phyloP scores from a whole-genome alignment of 2,888 invertebrate genomes.

The Capitulum mitella region DNA sequence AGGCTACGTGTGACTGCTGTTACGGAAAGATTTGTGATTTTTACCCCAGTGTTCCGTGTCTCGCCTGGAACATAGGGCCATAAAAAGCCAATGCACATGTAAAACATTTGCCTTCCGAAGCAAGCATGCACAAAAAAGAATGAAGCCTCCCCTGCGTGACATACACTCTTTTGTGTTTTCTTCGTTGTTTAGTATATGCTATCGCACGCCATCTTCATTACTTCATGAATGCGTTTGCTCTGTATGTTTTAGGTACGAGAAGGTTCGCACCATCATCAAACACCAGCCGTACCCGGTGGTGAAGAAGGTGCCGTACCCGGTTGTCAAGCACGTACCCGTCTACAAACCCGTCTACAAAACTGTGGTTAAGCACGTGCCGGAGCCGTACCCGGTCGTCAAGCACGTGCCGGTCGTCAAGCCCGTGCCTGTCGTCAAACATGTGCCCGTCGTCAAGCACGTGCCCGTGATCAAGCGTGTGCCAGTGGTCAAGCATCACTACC shows the following conservation, averaged over 20 bases:
- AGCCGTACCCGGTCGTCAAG: background rate
- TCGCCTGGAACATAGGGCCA: too few relatives aligned
- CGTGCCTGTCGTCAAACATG: background rate
- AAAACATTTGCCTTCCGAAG: too few relatives aligned
- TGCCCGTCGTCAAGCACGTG: background rate
- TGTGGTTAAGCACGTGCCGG: background rate
- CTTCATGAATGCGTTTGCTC: too few relatives aligned
- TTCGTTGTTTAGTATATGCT: too few relatives aligned
- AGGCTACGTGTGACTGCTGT: too few relatives aligned
- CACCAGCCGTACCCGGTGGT: background rate
- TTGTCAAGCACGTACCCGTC: background rate
- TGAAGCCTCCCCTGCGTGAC: too few relatives aligned
- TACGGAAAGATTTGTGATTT: too few relatives aligned
- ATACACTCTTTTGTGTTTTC: too few relatives aligned
- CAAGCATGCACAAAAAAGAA: too few relatives aligned
- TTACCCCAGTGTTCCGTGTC: too few relatives aligned
- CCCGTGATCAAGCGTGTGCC: background rate
- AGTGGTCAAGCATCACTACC: background rate
- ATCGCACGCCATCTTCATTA: too few relatives aligned
- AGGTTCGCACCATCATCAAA: background rate
- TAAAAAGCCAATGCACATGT: too few relatives aligned
- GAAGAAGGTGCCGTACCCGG: background rate
- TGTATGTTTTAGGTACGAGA: background rate
- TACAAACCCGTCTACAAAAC: background rate
- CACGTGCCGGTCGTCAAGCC: background rate